A percentile compares a stretch with the other conserved stretches of the same genome.
Evolutionary conservation across 2,797 vertebrate species (phyloP).

Genomic region (Pantherophis vulpinus): DNA sequence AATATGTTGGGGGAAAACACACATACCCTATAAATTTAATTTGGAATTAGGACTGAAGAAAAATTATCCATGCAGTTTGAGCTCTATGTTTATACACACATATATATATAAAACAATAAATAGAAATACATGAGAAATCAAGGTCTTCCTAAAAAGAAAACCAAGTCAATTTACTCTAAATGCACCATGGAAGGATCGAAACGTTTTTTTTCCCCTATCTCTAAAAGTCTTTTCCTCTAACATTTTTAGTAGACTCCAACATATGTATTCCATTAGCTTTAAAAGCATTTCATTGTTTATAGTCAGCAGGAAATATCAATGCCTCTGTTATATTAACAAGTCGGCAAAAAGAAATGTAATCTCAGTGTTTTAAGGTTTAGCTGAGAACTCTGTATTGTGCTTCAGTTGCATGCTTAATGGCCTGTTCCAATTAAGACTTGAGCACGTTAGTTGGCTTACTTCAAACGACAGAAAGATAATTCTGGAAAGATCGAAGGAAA

Average conservation of each 20-base stretch:
- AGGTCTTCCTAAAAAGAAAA: neutral
- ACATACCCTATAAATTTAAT: neutral
- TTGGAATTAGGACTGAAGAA: neutral
- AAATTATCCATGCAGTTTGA: neutral
- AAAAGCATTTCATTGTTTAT: conserved; percentile 61
- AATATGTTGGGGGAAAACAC: neutral
- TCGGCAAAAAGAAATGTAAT: conserved; percentile 52
- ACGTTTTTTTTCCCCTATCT: conserved; percentile 8
- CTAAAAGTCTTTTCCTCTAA: conserved; percentile 53
- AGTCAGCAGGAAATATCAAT: conserved; percentile 63
- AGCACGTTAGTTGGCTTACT: neutral
- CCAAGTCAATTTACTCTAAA: neutral
- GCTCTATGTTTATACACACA: neutral
- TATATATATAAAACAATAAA: neutral
- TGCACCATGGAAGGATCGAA: conserved; percentile 34
- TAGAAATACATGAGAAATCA: neutral
- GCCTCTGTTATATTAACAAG: conserved; percentile 62
- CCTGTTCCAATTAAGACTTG: conserved; percentile 26
- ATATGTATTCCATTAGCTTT: conserved; percentile 63
- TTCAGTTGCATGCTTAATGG: conserved; percentile 21
- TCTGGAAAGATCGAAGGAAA: neutral
- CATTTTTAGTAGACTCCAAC: conserved; percentile 45
- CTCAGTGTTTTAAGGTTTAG: conserved; percentile 50
- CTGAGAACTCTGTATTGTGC: conserved; percentile 40
- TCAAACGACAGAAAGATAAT: conserved; percentile 20